phyloP scores from a whole-genome alignment of 1,140 invertebrate genomes.

The Acromyrmex charruanus region DNA sequence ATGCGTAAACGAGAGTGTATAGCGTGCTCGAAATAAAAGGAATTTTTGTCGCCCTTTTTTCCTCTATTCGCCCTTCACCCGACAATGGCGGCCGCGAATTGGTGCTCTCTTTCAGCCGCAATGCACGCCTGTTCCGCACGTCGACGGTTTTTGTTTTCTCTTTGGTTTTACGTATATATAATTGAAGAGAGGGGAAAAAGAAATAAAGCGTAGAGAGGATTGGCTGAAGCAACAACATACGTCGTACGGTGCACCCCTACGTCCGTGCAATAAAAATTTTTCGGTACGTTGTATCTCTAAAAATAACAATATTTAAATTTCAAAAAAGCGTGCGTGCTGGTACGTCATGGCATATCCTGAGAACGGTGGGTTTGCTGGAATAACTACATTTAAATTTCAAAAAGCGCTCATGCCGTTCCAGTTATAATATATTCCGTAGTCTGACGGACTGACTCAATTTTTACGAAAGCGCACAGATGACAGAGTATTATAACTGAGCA shows the following conservation, averaged over 20 bases:
- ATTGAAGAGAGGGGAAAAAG: conserved; percentile 62
- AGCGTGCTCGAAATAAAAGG: conserved; percentile 37
- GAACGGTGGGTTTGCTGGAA: conserved; percentile 57
- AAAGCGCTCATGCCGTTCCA: conserved; percentile 58
- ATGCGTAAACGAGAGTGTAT: conserved; percentile 35
- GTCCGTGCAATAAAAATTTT: conserved; percentile 60
- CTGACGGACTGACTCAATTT: conserved; percentile 54
- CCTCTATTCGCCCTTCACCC: conserved; percentile 51
- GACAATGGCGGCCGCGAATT: conserved; percentile 51
- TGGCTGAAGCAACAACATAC: conserved; percentile 60
- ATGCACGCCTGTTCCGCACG: not conserved
- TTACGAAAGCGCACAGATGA: conserved; percentile 62
- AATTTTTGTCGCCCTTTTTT: conserved; percentile 56
- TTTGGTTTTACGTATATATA: conserved; percentile 57
- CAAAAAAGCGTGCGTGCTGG: conserved; percentile 54
- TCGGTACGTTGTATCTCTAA: conserved; percentile 61
- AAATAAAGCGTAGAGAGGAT: conserved; percentile 28
- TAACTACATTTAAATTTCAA: conserved; percentile 65
- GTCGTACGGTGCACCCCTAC: not conserved
- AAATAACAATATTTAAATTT: conserved; percentile 66
- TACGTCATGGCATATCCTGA: conserved; percentile 57
- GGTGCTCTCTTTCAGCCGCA: conserved; percentile 55
- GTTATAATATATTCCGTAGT: conserved; percentile 63
- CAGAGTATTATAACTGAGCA: conserved; percentile 54
- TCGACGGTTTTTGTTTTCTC: conserved; percentile 44